Evolutionary conservation across 2,888 invertebrate genomes (phyloP).

Genomic region (Nowickia ferox): DNA sequence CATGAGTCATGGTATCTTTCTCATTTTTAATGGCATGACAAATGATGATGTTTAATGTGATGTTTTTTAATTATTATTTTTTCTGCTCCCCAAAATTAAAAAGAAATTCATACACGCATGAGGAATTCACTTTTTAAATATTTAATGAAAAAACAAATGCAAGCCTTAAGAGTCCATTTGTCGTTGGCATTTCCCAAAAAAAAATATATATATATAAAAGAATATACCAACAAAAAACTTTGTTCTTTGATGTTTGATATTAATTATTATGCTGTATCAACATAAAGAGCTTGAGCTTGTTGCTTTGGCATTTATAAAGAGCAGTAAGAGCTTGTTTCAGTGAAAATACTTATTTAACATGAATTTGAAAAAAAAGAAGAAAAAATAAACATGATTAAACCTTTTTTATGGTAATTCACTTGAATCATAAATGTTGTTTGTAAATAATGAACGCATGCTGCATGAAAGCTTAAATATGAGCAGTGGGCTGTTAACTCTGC

Average conservation of each 20-base stretch:
- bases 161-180: conserved; percentile 9
- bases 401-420: conserved; percentile 43
- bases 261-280: conserved; percentile 69
- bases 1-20: conserved; percentile 59
- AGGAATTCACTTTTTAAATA: conserved; percentile 10
- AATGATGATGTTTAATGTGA: conserved; percentile 65
- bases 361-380: conserved; percentile 10
- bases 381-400: conserved; percentile 52
- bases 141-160: background rate
- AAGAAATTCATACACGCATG: conserved; percentile 22
- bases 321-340: conserved; percentile 4
- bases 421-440: conserved; percentile 54
- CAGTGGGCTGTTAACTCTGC: conserved; percentile 1
- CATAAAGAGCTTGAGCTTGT: conserved; percentile 46
- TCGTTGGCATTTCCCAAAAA: conserved; percentile 31
- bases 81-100: background rate
- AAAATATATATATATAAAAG: background rate
- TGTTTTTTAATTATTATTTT: conserved; percentile 54
- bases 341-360: conserved; percentile 31
- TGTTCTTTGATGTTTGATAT: conserved; percentile 64
- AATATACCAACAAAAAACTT: background rate
- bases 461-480: conserved; percentile 1
- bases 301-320: conserved; percentile 1
- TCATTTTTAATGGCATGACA: conserved; percentile 62
- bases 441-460: conserved; percentile 31